phyloP scores from a whole-genome alignment of 2,888 invertebrate species.

The Ochlodes sylvanus region DNA sequence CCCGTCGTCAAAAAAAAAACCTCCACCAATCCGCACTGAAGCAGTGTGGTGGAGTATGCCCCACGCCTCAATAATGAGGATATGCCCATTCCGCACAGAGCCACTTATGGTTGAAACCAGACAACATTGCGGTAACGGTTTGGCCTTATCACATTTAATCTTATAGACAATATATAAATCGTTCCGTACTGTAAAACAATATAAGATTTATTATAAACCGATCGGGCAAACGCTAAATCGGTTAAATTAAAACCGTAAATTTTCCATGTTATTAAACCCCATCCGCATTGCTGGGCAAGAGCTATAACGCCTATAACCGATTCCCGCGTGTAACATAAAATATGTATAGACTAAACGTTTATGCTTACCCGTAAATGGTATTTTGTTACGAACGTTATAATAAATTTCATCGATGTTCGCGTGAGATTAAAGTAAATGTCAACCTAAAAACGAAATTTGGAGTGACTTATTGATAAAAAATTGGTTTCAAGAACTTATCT shows the following conservation, averaged over 20 bases:
- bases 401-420: conserved; percentile 2
- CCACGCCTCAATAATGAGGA: too few species aligned
- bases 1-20: too few species aligned
- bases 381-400: not conserved
- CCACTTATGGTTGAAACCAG: too few species aligned
- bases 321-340: conserved; percentile 11
- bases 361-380: conserved; percentile 2
- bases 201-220: not conserved
- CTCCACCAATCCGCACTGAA: too few species aligned
- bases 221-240: not conserved
- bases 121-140: too few species aligned
- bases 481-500: not conserved
- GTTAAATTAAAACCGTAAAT: conserved; percentile 24
- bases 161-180: not conserved
- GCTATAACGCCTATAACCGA: conserved; percentile 14
- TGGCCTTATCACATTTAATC: too few species aligned
- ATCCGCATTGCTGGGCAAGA: conserved; percentile 7
- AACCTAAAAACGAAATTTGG: not conserved
- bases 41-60: too few species aligned
- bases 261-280: conserved; percentile 8
- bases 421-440: not conserved
- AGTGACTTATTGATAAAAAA: not conserved
- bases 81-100: too few species aligned
- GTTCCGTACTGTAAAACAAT: not conserved
- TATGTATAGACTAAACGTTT: conserved; percentile 20